Base-by-base conservation (phyloP, 2,888 invertebrate genomes). In the Phasia obesa region DNA sequence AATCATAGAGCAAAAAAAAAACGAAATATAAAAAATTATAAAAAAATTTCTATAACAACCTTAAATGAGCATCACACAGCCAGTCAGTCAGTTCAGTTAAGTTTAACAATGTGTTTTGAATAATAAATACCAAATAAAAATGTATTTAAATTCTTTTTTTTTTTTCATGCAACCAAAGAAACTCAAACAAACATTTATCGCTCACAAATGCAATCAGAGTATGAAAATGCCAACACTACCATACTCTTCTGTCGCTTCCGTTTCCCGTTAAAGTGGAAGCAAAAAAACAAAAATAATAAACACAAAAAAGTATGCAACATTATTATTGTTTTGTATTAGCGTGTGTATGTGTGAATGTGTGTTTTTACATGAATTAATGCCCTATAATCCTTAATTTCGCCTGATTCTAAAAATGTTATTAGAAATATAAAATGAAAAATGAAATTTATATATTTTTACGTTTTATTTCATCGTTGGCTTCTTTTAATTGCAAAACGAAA, bases 41-140 rank as follows among this genome's bases (percentile, higher is more conserved):
- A 51, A 64, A 51, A 79, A 78, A 71, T 78, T 60, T 47, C 79
- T 60, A 67, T 75, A 67, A 51, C 79, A 79, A 79, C 79, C 79
- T 62, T 71, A 83, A 79, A 76, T 76, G 71, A 83, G 75, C 67
- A 75, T 57, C 71, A 42, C 49, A 57, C 59, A 51, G 51, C 35
- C 55, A 62, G 75, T 62, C 81, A 65, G 81, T 67, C 70, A 67
- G 59, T 76, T 74, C 59, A 83, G 83, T 83, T 79, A 23, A 83
- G 79, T 83, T 79, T 71, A 49, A 73, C 79, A 71, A 76, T 79
- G 83, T 73, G 83, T 79, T 83, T 79, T 79, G 83, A 60, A 83
- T 83, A 75, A 31, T 76, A 79, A 83, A 83, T 82, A 67, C 38
- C 60, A 67, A 38, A 57, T 44, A 11, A 51, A 74, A 74, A 74